Evolutionary conservation across 2,888 invertebrate genomes (phyloP), one percentile per base, ranked within the genome.

Genomic region (Germaria angustata): DNA sequence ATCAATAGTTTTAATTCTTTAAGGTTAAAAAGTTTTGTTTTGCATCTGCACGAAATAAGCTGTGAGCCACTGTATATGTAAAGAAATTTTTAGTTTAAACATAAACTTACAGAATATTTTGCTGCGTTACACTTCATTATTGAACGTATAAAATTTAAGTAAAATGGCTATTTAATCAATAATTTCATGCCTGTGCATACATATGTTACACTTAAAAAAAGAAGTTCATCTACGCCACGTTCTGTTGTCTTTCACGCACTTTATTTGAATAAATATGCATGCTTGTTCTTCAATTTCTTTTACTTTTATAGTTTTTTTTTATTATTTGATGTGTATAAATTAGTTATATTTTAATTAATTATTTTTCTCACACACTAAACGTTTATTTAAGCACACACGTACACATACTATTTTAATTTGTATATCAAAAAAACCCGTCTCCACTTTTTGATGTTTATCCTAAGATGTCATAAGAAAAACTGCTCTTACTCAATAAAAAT

Each of bases 401-500:
- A 32, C 49, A 75, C 80, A 66, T 59, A 39, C 36, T 76, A 49
- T 11, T 22, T 34, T 34, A 20, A 34, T 68, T 22, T 17, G 36
- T 8, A 39, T 34, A 20, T 32, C 13, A 24, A 36, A 11, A 20
- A 24, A 34, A 51, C 9, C 82, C 78, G 78, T 59, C 36, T 65
- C 32, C n/a, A 39, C 44, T 55, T 44, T 39, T 32, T 34, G 72
- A 15, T 79, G 81, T 78, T 82, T 79, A 71, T 71, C 59, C 78
- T 17, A 75, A 83, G 84, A 82, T 85, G 84, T 72, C 85, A 71
- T 81, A 84, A 68, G 81, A 84, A 85, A 85, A 85, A 85, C 85
- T 85, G 81, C 85, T 85, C 85, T 85, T 85, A 77, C 85, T 81
- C 85, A 85, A 85, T 80, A 79, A 69, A 78, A 78, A 73, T 73